Base-by-base conservation (phyloP, 2,797 vertebrate genomes). In the Fistularia commersonii region DNA sequence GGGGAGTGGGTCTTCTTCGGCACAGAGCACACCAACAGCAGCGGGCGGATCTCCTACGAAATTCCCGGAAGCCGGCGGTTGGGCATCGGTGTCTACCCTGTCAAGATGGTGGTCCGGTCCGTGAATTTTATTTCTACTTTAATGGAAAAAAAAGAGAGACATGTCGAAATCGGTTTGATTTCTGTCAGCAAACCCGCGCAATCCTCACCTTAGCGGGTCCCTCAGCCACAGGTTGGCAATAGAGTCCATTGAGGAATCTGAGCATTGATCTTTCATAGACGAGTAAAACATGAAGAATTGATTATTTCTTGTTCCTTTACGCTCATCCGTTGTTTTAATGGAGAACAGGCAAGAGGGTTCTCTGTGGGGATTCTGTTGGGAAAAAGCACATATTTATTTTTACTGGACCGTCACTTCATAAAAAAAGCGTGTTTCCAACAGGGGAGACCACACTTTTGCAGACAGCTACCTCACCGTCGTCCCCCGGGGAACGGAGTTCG, bases 81-180 rank as follows among this genome's bases (percentile, higher is more conserved):
- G 69, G 92, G 94, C 1, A 91, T 98, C 0, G 97, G 97, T 0
- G 94, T 99, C 32, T 99, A 98, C 77, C 97, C 97, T 0, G 89
- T 98, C 77, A 99, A 98, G 84, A 95, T 98, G 95, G 97, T 99
- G 74, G 94, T 98, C 86, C 94, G 96, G 96, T 98, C 80, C 1
- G 70, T 3, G 0, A 0, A 14, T n/a, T 39, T 5, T 33, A 8
- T 41, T 5, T 11, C 9, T 39, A 11, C 1, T 11, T 39, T 11
- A 5, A 11, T 39, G 9, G 5, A 11, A 39, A 11, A 11, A n/a
- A 23, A 23, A 23, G 23, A 23, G 2, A 23, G 23, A 23, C 2
- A 23, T 23, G 23, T 23, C 23, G 23, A 23, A 2, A 23, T 23
- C 23, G 4, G 2, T 23, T 23, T 23, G 23, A 23, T 23, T 23